Base-by-base conservation (phyloP, 2,113 vertebrate genomes). In the Larimichthys polyactis region DNA sequence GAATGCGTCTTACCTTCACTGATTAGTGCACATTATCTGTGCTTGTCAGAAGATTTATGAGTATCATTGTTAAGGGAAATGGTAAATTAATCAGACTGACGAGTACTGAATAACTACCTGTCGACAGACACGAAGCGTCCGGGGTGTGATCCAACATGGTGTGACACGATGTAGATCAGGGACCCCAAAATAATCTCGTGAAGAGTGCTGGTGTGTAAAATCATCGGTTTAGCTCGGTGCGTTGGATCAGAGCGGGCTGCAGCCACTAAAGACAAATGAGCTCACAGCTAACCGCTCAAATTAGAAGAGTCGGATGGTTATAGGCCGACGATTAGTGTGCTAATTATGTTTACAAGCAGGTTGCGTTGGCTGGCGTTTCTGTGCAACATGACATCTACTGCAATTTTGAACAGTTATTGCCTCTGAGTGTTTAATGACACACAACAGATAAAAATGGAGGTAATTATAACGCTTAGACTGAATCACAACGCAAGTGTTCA, bases 1-100 rank as follows among this genome's bases (percentile, higher is more conserved):
- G 46, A 75, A 32, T 3, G 55, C 0, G 9, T 80, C 90, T 94
- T 90, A 93, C 92, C 92, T 93, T 87, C 77, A 87, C 69, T 58
- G 75, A 72, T 79, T 68, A 78, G 76, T 66, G 86, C 94, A 92
- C 92, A 94, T 93, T 93, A 94, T 94, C 94, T 93, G 90, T 94
- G 93, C 87, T 95, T 95, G 87, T 94, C 92, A 65, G 92, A 93
- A 22, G 93, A 94, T 92, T 94, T 94, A 94, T 94, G 94, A 79
- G 94, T 94, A 59, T 3, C 27, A 89, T 2, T 43, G 87, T 84
- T 84, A 93, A 93, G 83, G 82, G 69, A 90, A 91, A 91, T 0
- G n/a, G 22, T 22, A 32, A 46, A 84, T 58, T 48, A 70, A 68
- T 55, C 17, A 48, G 36, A 72, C n/a, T 29, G 68, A 72, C 60